A percentile compares a stretch with the other conserved stretches of the same genome.
phyloP scores from a whole-genome alignment of 2,113 vertebrate species.

The Motacilla alba region DNA sequence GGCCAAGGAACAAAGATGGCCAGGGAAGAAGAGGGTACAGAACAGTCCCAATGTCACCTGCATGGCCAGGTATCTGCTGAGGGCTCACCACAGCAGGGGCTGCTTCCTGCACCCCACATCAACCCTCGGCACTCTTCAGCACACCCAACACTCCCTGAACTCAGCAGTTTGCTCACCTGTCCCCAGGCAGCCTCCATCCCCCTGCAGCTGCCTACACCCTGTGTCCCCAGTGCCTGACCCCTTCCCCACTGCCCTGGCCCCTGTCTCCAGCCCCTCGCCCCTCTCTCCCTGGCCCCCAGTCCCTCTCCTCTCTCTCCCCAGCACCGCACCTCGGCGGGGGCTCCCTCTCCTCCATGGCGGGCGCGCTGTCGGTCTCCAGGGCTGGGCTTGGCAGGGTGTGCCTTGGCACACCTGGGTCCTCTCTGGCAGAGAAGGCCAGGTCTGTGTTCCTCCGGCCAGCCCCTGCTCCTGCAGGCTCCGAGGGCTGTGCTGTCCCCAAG shows the following conservation, averaged over 20 bases:
- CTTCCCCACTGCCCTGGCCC: neutral
- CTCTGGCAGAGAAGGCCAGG: fast-evolving
- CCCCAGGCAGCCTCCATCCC: fast-evolving
- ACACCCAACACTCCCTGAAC: fast-evolving
- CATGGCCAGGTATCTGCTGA: fast-evolving
- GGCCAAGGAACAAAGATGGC: neutral
- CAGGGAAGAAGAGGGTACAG: neutral
- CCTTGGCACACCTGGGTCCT: neutral
- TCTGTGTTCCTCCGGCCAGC: neutral
- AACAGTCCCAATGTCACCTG: neutral
- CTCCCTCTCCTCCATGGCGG: slow-evolving; percentile 38
- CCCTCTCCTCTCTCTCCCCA: fast-evolving
- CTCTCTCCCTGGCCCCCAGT: too few relatives aligned
- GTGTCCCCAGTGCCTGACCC: neutral
- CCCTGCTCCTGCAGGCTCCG: neutral
- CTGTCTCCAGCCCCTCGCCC: neutral
- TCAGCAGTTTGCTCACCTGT: neutral
- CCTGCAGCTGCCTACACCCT: neutral
- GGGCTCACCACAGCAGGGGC: neutral
- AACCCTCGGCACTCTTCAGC: fast-evolving
- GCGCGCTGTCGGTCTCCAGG: neutral
- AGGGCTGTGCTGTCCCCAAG: neutral
- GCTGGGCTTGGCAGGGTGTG: neutral
- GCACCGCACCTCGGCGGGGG: slow-evolving; percentile 51
- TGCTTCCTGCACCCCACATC: neutral